A percentile compares a stretch with the other conserved stretches of the same genome.
These are phyloP conservation scores for Euspilapteryx auroguttella DNA, from an alignment of 2,888 invertebrate genomes.

Conservation along the genomic window DNA sequence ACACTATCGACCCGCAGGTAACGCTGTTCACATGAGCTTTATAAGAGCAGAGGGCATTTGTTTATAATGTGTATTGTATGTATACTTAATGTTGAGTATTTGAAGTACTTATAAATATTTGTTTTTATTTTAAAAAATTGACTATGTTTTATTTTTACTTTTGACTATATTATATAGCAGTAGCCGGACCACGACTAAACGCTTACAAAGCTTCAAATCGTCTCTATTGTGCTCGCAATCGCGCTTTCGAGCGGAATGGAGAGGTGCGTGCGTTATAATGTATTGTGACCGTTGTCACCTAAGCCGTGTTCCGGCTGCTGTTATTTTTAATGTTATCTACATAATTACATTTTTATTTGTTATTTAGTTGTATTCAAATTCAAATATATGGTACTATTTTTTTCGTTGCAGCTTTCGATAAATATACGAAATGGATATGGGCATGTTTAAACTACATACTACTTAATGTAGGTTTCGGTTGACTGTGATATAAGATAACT, in stretches of 20 bases:
- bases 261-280: no score
- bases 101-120: no score
- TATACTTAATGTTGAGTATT: no score
- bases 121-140: no score
- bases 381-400: no score
- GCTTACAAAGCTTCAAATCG: no score
- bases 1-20: slow-evolving; percentile 52
- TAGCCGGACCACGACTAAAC: no score
- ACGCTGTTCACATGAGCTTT: slow-evolving; percentile 7
- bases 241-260: no score
- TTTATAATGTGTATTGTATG: no score
- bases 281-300: slow-evolving; percentile 4
- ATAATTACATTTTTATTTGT: slow-evolving; percentile 1
- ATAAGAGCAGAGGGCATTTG: background rate
- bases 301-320: slow-evolving; percentile 3
- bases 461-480: slow-evolving; percentile 21
- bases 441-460: slow-evolving; percentile 48
- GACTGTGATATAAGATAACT: slow-evolving; percentile 48
- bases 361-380: background rate
- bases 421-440: slow-evolving; percentile 57
- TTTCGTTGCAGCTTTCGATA: slow-evolving; percentile 57
- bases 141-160: no score
- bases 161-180: no score
- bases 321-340: background rate
- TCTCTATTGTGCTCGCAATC: no score